These are phyloP conservation scores for Acanthisitta chloris DNA, from an alignment of 2,113 vertebrate genomes.

Conservation along the genomic window DNA sequence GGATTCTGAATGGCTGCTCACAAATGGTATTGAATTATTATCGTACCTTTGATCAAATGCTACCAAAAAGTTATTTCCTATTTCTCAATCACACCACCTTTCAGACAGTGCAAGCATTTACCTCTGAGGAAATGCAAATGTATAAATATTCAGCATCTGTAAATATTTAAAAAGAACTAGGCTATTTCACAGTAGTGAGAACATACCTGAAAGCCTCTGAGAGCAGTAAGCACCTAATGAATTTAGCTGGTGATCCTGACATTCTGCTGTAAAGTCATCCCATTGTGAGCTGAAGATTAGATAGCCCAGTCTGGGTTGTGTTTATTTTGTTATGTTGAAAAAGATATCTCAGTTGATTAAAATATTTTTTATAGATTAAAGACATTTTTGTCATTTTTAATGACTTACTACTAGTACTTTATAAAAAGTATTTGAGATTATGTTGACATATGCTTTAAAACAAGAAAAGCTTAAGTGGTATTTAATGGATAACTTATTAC, in stretches of 20 bases:
- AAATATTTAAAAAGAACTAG: conserved; percentile 27
- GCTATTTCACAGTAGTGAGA: conserved; percentile 12
- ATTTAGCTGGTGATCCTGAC: background rate
- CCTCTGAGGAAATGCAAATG: background rate
- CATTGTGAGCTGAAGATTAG: conserved; percentile 4
- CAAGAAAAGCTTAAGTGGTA: conserved; percentile 56
- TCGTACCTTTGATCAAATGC: background rate
- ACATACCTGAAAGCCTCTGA: background rate
- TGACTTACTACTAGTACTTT: conserved; percentile 78
- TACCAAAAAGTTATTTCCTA: background rate
- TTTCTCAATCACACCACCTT: background rate
- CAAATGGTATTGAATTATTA: background rate
- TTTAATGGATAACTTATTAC: conserved; percentile 77
- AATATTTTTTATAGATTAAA: conserved; percentile 76
- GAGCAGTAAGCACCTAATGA: background rate
- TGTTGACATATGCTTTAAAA: conserved; percentile 70
- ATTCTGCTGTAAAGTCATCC: background rate
- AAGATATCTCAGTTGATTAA: conserved; percentile 61
- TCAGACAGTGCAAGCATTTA: background rate
- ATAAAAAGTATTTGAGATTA: conserved; percentile 70
- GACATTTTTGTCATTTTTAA: conserved; percentile 84
- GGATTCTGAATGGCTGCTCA: background rate
- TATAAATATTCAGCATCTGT: background rate
- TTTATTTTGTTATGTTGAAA: conserved; percentile 56
- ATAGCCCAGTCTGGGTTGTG: conserved; percentile 29